phyloP scores from a whole-genome alignment of 2,113 vertebrate genomes.

The Rhinolophus sinicus region DNA sequence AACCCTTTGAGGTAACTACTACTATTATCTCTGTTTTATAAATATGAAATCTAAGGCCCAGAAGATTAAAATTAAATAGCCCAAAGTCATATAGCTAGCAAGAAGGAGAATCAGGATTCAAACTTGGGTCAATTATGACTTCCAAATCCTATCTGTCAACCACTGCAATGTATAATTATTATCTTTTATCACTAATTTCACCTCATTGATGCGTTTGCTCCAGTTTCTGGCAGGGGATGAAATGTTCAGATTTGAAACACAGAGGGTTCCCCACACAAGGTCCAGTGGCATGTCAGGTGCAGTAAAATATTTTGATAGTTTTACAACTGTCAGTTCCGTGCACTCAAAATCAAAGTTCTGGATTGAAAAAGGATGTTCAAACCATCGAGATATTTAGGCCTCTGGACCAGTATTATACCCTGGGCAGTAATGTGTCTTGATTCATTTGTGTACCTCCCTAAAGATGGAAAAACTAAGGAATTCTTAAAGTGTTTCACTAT shows the following conservation, averaged over 20 bases:
- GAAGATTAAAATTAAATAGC: neutral
- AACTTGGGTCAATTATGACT: neutral
- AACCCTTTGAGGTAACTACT: neutral
- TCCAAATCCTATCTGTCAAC: neutral
- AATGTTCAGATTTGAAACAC: neutral
- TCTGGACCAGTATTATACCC: neutral
- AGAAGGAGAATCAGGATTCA: neutral
- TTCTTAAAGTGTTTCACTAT: neutral
- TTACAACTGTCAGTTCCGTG: neutral
- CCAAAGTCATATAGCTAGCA: neutral
- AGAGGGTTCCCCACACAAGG: neutral
- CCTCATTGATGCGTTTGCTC: neutral
- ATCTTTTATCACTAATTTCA: neutral
- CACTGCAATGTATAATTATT: neutral
- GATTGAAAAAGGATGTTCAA: neutral
- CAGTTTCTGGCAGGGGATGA: neutral
- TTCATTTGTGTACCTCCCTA: neutral
- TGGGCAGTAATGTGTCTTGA: neutral
- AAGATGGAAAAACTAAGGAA: neutral
- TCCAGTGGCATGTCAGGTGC: neutral
- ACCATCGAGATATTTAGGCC: neutral
- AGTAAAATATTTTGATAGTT: conserved; percentile 22
- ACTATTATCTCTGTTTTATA: neutral
- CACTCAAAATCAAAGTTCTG: neutral
- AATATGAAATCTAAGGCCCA: neutral